These are phyloP conservation scores for Melikaiella ostensackeni DNA, from an alignment of 2,888 invertebrate species.

Conservation along the genomic window DNA sequence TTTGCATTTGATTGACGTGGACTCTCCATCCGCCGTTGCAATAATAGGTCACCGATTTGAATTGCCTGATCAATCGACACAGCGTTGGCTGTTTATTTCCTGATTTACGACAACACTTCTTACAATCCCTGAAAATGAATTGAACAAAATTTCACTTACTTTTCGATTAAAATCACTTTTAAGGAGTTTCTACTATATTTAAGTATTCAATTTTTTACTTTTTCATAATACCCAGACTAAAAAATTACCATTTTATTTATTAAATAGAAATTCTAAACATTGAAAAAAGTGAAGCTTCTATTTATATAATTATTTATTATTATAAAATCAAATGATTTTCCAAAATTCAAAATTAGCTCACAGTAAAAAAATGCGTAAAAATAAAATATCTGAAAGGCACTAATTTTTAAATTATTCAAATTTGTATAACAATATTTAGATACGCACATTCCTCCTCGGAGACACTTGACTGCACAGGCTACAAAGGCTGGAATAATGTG, in stretches of 20 bases:
- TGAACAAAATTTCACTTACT: neutral
- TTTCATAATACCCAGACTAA: no score
- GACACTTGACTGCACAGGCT: neutral
- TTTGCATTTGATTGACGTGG: conserved; percentile 54
- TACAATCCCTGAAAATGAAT: neutral
- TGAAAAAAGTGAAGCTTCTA: no score
- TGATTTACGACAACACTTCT: neutral
- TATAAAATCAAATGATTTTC: no score
- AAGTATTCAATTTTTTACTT: neutral
- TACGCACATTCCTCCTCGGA: conserved; percentile 13
- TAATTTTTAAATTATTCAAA: no score
- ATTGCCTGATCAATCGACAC: neutral
- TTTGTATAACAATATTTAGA: neutral
- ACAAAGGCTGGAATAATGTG: conserved; percentile 62
- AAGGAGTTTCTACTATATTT: neutral
- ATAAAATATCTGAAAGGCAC: no score
- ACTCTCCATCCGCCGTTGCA: conserved; percentile 54
- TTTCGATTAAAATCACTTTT: neutral
- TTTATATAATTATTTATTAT: no score
- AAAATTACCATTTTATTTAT: no score
- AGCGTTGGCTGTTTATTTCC: neutral
- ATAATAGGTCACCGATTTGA: conserved; percentile 40
- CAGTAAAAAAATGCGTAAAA: no score
- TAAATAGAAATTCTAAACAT: no score
- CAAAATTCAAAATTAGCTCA: no score